A percentile compares a stretch with the other conserved stretches of the same genome.
Conservation (phyloP, 2,113 vertebrate genomes). For the Mystacornis crossleyi region DNA sequence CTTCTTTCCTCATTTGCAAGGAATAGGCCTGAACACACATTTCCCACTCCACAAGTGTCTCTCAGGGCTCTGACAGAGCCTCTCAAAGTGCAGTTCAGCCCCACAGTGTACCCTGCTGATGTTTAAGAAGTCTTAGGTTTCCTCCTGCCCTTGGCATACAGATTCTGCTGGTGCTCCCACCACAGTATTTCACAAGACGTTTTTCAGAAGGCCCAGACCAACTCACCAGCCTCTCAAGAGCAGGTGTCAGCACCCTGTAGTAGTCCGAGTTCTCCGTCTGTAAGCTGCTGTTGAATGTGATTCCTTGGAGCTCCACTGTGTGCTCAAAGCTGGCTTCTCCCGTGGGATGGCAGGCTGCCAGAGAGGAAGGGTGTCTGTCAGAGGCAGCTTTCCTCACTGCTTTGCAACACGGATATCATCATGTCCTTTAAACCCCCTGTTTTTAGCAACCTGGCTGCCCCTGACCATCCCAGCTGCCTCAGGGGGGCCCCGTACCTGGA, state of each 20-base stretch:
- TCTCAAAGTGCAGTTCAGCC: background rate
- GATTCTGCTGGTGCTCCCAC: background rate
- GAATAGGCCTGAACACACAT: background rate
- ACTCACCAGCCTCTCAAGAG: constrained; percentile 84
- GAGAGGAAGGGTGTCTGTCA: background rate
- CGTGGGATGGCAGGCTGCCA: constrained; percentile 35
- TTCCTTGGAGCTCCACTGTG: constrained; percentile 82
- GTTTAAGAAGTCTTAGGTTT: background rate
- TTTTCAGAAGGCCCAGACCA: background rate
- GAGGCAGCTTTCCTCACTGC: background rate
- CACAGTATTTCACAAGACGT: background rate
- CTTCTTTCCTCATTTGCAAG: background rate
- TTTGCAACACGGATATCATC: background rate
- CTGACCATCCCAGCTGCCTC: background rate
- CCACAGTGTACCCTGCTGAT: background rate
- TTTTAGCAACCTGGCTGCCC: background rate
- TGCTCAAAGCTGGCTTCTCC: constrained; percentile 72
- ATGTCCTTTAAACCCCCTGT: background rate
- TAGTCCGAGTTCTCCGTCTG: constrained; percentile 76
- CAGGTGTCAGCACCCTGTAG: constrained; percentile 75
- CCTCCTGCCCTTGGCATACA: background rate
- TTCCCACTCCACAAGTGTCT: background rate
- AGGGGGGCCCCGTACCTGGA: fast-evolving
- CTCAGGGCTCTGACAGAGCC: background rate
- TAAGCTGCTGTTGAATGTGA: constrained; percentile 78